phyloP scores from a whole-genome alignment of 2,888 invertebrate genomes.

The Leptarthrus brevirostris region DNA sequence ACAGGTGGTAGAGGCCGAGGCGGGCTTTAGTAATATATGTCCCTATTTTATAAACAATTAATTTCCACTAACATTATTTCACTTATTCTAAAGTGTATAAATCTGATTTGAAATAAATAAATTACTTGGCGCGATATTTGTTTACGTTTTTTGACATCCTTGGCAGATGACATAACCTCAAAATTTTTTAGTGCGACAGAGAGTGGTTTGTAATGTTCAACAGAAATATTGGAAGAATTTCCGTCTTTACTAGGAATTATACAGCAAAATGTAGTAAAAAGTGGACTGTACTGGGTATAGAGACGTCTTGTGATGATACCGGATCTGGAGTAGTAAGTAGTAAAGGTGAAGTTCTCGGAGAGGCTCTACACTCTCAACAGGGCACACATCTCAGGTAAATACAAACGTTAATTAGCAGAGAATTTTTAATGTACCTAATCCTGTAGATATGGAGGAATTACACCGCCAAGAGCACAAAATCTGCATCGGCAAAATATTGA shows the following conservation, averaged over 20 bases:
- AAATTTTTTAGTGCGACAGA: too few species aligned
- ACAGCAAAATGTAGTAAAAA: conserved; percentile 2
- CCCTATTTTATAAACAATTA: too few species aligned
- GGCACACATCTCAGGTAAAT: conserved; percentile 76
- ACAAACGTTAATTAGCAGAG: too few species aligned
- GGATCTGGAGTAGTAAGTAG: conserved; percentile 88
- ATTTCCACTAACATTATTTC: too few species aligned
- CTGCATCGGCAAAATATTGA: conserved; percentile 85
- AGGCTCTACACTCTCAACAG: conserved; percentile 85
- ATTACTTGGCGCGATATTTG: background rate
- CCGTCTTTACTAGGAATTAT: background rate
- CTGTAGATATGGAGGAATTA: conserved; percentile 76
- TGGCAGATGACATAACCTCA: conserved; percentile 3
- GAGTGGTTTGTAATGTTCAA: conserved; percentile 10
- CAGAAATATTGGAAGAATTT: background rate
- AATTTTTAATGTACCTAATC: background rate
- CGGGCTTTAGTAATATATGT: conserved; percentile 60
- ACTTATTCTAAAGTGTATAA: too few species aligned
- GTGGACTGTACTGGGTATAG: conserved; percentile 84
- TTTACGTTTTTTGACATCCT: background rate
- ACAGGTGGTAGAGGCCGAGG: conserved; percentile 70
- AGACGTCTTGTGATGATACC: conserved; percentile 98
- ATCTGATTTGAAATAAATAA: conserved; percentile 25
- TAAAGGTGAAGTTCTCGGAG: conserved; percentile 79
- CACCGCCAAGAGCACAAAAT: conserved; percentile 86